phyloP scores from a whole-genome alignment of 2,888 invertebrate genomes.

The Entomobrya multifasciata region DNA sequence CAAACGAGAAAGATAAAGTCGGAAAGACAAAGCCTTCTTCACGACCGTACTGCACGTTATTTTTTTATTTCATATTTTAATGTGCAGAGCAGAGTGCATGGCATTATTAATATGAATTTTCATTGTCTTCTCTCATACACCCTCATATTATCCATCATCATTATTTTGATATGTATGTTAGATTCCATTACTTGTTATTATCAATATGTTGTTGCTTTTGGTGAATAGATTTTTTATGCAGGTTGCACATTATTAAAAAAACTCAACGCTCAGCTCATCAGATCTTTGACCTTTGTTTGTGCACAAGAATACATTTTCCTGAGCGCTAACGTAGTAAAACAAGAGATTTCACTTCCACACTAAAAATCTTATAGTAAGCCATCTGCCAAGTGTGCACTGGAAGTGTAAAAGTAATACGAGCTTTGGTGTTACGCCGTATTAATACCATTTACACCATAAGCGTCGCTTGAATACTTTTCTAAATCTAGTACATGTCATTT shows the following conservation, averaged over 20 bases:
- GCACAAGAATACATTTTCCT: background rate
- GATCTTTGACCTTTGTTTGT: slow-evolving; percentile 27
- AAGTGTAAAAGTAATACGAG: too few relatives aligned
- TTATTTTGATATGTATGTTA: slow-evolving; percentile 26
- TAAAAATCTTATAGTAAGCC: too few relatives aligned
- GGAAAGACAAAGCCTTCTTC: too few relatives aligned
- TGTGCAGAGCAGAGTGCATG: slow-evolving; percentile 37
- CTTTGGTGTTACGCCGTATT: too few relatives aligned
- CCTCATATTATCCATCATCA: background rate
- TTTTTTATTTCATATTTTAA: background rate
- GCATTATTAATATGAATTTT: slow-evolving; percentile 20
- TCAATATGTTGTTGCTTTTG: background rate
- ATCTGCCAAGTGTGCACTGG: too few relatives aligned
- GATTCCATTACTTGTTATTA: too few relatives aligned
- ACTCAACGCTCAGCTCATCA: background rate
- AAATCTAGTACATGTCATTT: too few relatives aligned
- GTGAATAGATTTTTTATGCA: background rate
- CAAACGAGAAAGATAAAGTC: background rate
- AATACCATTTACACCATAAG: too few relatives aligned
- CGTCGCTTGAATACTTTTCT: too few relatives aligned
- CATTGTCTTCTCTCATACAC: slow-evolving; percentile 48
- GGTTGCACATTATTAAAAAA: background rate
- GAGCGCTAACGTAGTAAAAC: background rate
- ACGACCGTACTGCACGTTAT: too few relatives aligned
- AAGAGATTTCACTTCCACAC: too few relatives aligned